These are phyloP conservation scores for Hippolais icterina DNA, from an alignment of 2,113 vertebrate genomes.

Conservation along the genomic window DNA sequence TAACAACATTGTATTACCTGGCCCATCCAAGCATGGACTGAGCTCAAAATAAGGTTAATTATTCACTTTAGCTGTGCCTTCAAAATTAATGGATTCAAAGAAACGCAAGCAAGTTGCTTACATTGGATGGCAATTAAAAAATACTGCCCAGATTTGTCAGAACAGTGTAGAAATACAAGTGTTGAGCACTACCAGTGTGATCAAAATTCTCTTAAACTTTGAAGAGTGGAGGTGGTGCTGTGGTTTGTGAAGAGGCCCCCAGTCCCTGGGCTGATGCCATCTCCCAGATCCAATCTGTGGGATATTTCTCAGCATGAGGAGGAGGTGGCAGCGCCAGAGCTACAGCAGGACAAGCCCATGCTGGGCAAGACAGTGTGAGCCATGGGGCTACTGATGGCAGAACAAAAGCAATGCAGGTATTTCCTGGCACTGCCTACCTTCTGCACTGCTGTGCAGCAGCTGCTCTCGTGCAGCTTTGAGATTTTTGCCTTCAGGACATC, in stretches of 20 bases:
- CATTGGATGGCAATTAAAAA: not conserved
- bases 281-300: not conserved
- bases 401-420: not conserved
- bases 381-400: fast-evolving
- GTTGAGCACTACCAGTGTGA: fast-evolving
- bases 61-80: not conserved
- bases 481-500: not conserved
- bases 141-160: not conserved
- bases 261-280: not conserved
- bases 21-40: fast-evolving
- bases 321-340: not conserved
- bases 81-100: not conserved
- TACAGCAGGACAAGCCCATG: not conserved
- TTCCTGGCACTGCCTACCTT: not conserved
- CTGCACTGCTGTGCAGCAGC: not conserved
- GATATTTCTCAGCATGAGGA: not conserved
- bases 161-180: not conserved
- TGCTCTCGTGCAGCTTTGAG: not conserved
- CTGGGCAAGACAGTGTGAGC: not conserved
- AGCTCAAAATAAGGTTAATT: not conserved
- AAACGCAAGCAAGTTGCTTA: not conserved
- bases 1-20: not conserved
- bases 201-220: not conserved
- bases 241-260: not conserved
- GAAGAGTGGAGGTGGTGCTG: not conserved